Base-by-base conservation (phyloP, 1,140 invertebrate species). In the Lepidostoma basale region DNA sequence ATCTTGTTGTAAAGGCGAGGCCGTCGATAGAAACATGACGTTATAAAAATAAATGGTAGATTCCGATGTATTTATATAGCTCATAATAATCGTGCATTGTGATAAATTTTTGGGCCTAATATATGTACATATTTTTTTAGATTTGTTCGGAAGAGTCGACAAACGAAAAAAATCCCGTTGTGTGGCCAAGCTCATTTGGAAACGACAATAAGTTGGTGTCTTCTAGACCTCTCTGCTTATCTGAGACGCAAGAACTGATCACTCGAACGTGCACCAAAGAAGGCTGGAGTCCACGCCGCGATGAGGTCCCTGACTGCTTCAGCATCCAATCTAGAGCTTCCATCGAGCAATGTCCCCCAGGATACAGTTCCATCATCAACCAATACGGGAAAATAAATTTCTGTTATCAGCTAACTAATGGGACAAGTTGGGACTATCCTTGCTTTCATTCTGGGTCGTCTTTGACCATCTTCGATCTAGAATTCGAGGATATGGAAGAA, bases 371-470 rank as follows among this genome's bases (percentile, higher is more conserved):
- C 4, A 30, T 74, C 14, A 20, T 40, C 8, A 22, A 65, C 14
- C 20, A 10, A 22, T 22, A 70, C 2, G 59, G 52, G 14, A 33
- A 67, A 23, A 65, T 66, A 5, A 42, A 44, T 14, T 73, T 73
- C 20, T 74, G 74, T 39, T 68, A 73, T 62, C 33, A 30, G n/a
- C 23, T 73, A 25, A 67, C 62, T 0, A 18, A 40, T 3, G 22
- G 67, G 3, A 44, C 64, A 28, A 59, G 16, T 9, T 79, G 74
- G 68, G 42, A 75, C 33, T 67, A 63, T 66, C 74, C 76, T n/a
- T 40, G 58, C 26, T 73, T 75, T 20, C 74, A 74, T 44, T 68
- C 73, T 16, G 77, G 78, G 0, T 77, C 75, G 18, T 52, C 67
- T 12, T 63, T 69, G 49, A 67, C 58, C 22, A 59, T 77, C 22